These are phyloP conservation scores for Pangasius mekongensis DNA, from an alignment of 2,797 vertebrate genomes.

Conservation along the genomic window DNA sequence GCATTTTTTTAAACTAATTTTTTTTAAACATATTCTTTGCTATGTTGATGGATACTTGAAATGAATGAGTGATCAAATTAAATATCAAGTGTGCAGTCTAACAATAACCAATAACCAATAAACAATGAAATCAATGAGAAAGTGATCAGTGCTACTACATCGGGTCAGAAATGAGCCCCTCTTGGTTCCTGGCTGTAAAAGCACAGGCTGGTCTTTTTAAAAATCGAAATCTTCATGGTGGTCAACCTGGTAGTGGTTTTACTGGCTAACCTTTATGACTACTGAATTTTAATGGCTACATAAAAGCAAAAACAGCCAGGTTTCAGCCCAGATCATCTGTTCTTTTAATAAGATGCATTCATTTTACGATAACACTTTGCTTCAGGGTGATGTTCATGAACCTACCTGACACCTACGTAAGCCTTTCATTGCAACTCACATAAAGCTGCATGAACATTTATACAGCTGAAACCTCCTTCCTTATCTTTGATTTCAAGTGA, in stretches of 20 bases:
- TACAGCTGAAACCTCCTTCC: neutral
- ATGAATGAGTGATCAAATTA: neutral
- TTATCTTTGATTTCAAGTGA: neutral
- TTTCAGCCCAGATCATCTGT: neutral
- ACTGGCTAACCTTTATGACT: conserved; percentile 45
- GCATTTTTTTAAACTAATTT: neutral
- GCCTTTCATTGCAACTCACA: neutral
- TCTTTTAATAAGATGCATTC: neutral
- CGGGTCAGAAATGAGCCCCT: neutral
- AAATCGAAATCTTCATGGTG: conserved; percentile 22
- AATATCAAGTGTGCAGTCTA: neutral
- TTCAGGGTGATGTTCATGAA: neutral
- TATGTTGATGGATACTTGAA: neutral
- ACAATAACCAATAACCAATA: neutral
- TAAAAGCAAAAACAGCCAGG: neutral
- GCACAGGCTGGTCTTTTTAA: neutral
- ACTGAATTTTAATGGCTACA: conserved; percentile 30
- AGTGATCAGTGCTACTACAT: neutral
- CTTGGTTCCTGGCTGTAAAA: conserved; percentile 9
- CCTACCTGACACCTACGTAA: neutral
- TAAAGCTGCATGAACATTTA: neutral
- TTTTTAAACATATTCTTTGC: neutral
- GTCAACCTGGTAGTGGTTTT: conserved; percentile 38
- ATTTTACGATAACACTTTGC: neutral
- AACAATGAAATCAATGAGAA: neutral